A percentile compares a stretch with the other conserved stretches of the same genome.
Conservation (phyloP, 2,888 invertebrate genomes). For the Nomada flava region DNA sequence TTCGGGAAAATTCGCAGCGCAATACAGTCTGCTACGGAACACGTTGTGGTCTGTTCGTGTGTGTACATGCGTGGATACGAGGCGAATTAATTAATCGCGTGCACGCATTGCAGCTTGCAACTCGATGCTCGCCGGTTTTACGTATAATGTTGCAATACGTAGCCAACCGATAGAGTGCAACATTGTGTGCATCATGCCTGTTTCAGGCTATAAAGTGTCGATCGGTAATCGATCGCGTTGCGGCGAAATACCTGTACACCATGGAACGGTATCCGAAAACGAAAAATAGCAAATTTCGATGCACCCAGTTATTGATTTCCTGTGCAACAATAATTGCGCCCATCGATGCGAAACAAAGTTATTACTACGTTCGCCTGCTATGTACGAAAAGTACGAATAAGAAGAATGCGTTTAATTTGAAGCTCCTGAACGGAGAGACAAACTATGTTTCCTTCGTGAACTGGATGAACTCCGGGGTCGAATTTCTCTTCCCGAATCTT, state of each 20-base stretch:
- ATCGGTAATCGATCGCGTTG: conserved; percentile 28
- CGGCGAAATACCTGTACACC: conserved; percentile 20
- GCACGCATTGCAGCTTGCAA: conserved; percentile 43
- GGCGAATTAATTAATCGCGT: conserved; percentile 50
- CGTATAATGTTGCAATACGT: conserved; percentile 50
- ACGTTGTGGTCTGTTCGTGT: neutral
- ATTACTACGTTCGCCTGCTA: too few species aligned
- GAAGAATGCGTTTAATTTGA: too few species aligned
- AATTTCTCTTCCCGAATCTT: too few species aligned
- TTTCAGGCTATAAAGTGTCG: conserved; percentile 35
- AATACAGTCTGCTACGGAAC: neutral
- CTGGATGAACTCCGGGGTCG: too few species aligned
- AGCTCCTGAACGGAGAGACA: too few species aligned
- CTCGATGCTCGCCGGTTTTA: conserved; percentile 41
- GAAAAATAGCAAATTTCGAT: neutral
- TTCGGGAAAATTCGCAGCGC: conserved; percentile 15
- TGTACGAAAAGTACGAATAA: too few species aligned
- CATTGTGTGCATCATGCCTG: conserved; percentile 27
- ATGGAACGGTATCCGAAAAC: neutral
- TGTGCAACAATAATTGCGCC: too few species aligned
- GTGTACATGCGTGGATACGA: neutral
- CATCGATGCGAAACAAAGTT: too few species aligned
- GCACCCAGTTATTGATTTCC: neutral
- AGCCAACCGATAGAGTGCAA: conserved; percentile 34
- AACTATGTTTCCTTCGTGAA: too few species aligned